These are phyloP conservation scores for Melanotus villosus DNA, from an alignment of 2,888 invertebrate genomes.

Conservation along the genomic window DNA sequence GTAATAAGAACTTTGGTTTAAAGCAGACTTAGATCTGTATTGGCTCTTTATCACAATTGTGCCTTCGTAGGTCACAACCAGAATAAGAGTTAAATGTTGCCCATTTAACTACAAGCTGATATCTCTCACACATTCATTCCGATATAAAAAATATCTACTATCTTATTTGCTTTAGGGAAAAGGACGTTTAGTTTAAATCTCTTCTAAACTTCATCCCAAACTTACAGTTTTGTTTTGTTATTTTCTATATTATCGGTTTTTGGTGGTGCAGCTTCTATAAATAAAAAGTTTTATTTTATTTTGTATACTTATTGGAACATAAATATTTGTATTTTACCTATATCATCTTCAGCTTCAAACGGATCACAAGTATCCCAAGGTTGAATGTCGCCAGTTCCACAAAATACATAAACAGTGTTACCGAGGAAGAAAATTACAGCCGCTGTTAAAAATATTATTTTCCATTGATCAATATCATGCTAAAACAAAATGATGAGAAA, in stretches of 20 bases:
- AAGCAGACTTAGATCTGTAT: no score
- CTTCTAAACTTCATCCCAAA: no score
- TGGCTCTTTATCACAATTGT: no score
- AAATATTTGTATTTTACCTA: conserved; percentile 11
- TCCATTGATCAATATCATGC: conserved; percentile 79
- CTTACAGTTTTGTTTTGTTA: neutral
- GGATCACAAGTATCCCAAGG: conserved; percentile 75
- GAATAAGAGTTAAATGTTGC: no score
- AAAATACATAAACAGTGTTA: conserved; percentile 79
- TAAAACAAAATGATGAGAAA: conserved; percentile 66
- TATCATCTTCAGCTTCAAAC: conserved; percentile 4
- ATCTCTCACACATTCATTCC: no score
- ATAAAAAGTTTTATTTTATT: neutral
- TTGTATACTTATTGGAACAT: no score
- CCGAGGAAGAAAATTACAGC: conserved; percentile 79
- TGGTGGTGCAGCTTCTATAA: neutral
- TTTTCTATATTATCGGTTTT: neutral
- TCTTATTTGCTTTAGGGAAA: no score
- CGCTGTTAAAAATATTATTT: conserved; percentile 81
- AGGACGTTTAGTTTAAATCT: no score
- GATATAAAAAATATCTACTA: no score
- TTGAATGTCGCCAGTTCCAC: conserved; percentile 78
- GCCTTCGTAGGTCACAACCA: no score
- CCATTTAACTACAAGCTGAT: no score
- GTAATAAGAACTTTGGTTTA: no score